These are phyloP conservation scores for Drosophila dunni DNA, from an alignment of 1,140 invertebrate species.

Conservation along the genomic window DNA sequence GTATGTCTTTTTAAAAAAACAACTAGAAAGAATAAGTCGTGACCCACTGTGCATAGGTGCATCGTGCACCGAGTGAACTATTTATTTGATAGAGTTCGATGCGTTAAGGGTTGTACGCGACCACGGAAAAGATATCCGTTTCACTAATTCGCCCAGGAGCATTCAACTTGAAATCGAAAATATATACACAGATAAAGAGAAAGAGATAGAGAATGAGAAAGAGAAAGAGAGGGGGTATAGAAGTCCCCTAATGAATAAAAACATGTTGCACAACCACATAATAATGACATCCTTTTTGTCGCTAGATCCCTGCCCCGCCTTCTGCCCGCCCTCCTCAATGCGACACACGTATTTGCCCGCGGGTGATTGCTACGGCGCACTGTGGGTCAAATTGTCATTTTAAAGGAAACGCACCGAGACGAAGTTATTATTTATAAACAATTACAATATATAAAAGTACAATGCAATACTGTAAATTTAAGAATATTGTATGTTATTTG, in stretches of 20 bases:
- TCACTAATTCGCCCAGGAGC: conserved; percentile 50
- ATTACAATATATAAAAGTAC: too few species aligned
- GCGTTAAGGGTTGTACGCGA: conserved; percentile 56
- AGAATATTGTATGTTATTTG: too few species aligned
- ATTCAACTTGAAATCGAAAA: conserved; percentile 52
- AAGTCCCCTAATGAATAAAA: conserved; percentile 60
- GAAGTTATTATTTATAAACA: too few species aligned
- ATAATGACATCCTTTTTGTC: conserved; percentile 79
- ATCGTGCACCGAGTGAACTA: not conserved
- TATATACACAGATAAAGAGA: too few species aligned
- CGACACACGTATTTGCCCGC: conserved; percentile 47
- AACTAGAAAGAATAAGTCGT: too few species aligned
- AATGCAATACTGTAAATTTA: too few species aligned
- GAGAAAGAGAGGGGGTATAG: conserved; percentile 6
- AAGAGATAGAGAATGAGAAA: too few species aligned
- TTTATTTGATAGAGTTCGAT: conserved; percentile 16
- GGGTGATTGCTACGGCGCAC: conserved; percentile 47
- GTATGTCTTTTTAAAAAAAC: too few species aligned
- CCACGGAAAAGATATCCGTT: conserved; percentile 37
- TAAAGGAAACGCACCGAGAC: too few species aligned
- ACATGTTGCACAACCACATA: conserved; percentile 79
- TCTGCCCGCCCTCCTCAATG: conserved; percentile 8
- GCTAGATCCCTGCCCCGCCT: conserved; percentile 41
- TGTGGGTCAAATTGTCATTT: too few species aligned
- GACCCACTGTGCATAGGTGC: not conserved